These are phyloP conservation scores for Cylas formicarius DNA, from an alignment of 1,140 invertebrate genomes.

Conservation along the genomic window DNA sequence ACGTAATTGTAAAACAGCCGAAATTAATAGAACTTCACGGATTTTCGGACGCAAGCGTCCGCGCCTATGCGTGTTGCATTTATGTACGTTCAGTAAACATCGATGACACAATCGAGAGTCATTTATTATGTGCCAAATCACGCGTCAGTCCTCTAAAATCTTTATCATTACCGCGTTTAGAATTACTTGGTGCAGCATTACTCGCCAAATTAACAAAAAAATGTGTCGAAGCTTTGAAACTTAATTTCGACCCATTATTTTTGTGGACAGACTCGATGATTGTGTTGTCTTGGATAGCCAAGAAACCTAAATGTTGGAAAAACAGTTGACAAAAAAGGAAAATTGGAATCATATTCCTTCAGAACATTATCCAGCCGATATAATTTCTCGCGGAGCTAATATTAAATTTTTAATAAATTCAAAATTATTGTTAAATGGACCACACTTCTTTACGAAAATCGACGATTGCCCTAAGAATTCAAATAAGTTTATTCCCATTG, in stretches of 20 bases:
- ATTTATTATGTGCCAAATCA: constrained; percentile 32
- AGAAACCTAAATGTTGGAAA: constrained; percentile 32
- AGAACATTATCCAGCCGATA: constrained; percentile 38
- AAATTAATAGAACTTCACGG: constrained; percentile 29
- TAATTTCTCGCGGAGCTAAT: constrained; percentile 27
- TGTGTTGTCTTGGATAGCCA: constrained; percentile 40
- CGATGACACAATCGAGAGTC: not conserved
- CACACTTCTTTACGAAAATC: constrained; percentile 1
- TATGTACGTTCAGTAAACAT: constrained; percentile 18
- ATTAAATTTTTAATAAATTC: constrained; percentile 1
- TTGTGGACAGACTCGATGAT: constrained; percentile 42
- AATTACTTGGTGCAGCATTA: constrained; percentile 37
- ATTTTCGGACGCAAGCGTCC: constrained; percentile 35
- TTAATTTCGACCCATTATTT: constrained; percentile 23
- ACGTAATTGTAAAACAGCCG: constrained; percentile 14
- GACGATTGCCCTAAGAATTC: not conserved
- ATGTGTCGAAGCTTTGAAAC: constrained; percentile 17
- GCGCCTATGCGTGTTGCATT: constrained; percentile 33
- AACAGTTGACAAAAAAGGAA: constrained; percentile 15
- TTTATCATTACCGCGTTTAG: constrained; percentile 34
- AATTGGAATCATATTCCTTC: constrained; percentile 41
- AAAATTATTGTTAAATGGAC: constrained; percentile 17
- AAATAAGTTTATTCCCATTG: not conserved
- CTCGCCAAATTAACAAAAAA: constrained; percentile 22
- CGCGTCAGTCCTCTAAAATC: constrained; percentile 37